phyloP scores from a whole-genome alignment of 2,113 vertebrate genomes.

The Propithecus coquereli region DNA sequence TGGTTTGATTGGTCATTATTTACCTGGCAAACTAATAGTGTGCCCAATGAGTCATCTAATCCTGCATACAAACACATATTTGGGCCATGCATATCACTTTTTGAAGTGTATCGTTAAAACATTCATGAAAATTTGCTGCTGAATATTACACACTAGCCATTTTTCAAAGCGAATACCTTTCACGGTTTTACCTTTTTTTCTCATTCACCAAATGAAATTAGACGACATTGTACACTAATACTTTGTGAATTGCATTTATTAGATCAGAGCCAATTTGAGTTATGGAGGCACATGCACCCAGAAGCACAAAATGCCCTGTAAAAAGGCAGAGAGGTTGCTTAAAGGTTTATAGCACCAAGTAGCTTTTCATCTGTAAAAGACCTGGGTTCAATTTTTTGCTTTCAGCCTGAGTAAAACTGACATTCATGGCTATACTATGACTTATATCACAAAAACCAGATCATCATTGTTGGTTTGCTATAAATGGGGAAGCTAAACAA shows the following conservation, averaged over 20 bases:
- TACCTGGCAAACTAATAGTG: neutral
- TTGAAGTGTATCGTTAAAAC: conserved; percentile 53
- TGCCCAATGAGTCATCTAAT: neutral
- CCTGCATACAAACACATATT: conserved; percentile 13
- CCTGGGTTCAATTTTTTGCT: conserved; percentile 52
- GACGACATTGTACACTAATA: conserved; percentile 48
- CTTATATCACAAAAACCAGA: conserved; percentile 26
- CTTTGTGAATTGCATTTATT: conserved; percentile 54
- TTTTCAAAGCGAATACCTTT: conserved; percentile 58
- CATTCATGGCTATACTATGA: neutral
- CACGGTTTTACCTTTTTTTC: conserved; percentile 58
- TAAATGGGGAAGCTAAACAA: neutral
- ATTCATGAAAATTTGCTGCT: conserved; percentile 56
- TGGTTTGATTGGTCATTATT: neutral
- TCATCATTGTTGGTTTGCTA: neutral
- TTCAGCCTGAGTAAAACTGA: conserved; percentile 54
- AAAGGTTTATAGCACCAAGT: conserved; percentile 11
- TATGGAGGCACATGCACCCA: conserved; percentile 5
- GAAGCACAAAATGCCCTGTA: conserved; percentile 40
- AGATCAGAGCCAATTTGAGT: conserved; percentile 44
- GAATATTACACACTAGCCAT: neutral
- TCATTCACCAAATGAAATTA: conserved; percentile 68
- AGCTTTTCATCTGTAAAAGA: conserved; percentile 38
- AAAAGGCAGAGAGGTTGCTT: neutral
- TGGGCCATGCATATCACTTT: neutral